Evolutionary conservation across 2,113 vertebrate species (phyloP), one percentile per base, ranked within the genome.

Genomic region (Siphamia tubifer): DNA sequence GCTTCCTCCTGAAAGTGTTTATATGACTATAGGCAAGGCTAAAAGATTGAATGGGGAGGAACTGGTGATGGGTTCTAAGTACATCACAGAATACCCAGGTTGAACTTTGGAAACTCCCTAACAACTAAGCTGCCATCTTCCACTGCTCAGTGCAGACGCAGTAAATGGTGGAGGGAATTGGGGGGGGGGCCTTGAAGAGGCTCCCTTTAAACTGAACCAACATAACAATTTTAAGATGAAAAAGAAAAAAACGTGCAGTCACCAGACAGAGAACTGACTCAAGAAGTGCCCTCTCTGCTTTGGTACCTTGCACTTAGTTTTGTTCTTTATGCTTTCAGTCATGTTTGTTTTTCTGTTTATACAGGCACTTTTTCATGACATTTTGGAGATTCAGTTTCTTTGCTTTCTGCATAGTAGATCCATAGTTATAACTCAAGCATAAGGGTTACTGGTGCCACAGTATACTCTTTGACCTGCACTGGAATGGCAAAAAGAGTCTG

Each of bases 221-320:
- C 24, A 49, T 65, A 48, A 35, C 55, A 81, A 78, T 34, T 65
- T 7, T 24, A 53, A 64, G 36, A 74, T 31, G 34, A 60, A 21
- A 24, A 12, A 11, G 11, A n/a, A 8, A 35, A 17, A 45, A 28
- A 13, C 51, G 57, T 62, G 68, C 56, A 42, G 73, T 44, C 19
- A 38, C 55, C 63, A 65, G 44, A 77, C 54, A 68, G 81, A 84
- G 51, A 81, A 77, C 76, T 81, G 73, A 82, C 72, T 68, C 47
- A 84, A 68, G 42, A 91, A 92, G 87, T 91, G 87, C 82, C 88
- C 89, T 88, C 86, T 91, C 79, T 90, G 81, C 78, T 83, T 73
- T 58, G 68, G 79, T 76, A 68, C 54, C 72, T 82, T 63, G 58
- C 71, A 72, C 62, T 68, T 60, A 19, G 66, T 67, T 84, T 25